Conservation (phyloP, 2,888 invertebrate species). For the Scaptomyza flava region DNA sequence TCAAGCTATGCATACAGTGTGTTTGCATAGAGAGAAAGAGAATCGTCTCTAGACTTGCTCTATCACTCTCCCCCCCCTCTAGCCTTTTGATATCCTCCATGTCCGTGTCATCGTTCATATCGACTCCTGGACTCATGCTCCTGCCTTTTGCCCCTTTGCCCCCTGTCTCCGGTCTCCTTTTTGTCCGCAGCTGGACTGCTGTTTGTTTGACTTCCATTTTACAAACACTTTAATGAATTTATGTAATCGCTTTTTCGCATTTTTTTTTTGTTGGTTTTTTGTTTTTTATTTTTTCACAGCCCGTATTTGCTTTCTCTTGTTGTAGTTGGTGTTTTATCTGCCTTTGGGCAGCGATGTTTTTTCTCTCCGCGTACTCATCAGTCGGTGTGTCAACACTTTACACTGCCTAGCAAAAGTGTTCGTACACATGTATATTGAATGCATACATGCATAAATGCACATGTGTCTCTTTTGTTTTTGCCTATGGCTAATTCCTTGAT, state of each 20-base stretch:
- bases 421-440: neutral
- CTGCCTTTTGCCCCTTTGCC: neutral
- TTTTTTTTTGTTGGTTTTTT: constrained; percentile 12
- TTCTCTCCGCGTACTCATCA: constrained; percentile 31
- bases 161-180: constrained; percentile 8
- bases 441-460: too few relatives aligned
- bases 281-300: constrained; percentile 16
- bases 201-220: constrained; percentile 60
- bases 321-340: constrained; percentile 29
- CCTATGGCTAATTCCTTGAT: neutral
- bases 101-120: constrained; percentile 27
- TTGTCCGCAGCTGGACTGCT: constrained; percentile 1
- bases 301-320: constrained; percentile 27
- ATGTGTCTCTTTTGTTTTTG: neutral
- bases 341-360: constrained; percentile 27
- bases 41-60: constrained; percentile 6
- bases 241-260: constrained; percentile 56
- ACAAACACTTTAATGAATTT: constrained; percentile 68
- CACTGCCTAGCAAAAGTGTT: constrained; percentile 13
- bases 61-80: constrained; percentile 2
- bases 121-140: constrained; percentile 12
- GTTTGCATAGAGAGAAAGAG: constrained; percentile 21
- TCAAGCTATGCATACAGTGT: constrained; percentile 12
- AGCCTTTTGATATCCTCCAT: constrained; percentile 23
- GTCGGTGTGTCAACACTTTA: constrained; percentile 60